Percentiles rank a stretch among this genome's conserved stretches.
Evolutionary conservation across 2,888 invertebrate genomes (phyloP).

Genomic region (Sisyra terminalis): DNA sequence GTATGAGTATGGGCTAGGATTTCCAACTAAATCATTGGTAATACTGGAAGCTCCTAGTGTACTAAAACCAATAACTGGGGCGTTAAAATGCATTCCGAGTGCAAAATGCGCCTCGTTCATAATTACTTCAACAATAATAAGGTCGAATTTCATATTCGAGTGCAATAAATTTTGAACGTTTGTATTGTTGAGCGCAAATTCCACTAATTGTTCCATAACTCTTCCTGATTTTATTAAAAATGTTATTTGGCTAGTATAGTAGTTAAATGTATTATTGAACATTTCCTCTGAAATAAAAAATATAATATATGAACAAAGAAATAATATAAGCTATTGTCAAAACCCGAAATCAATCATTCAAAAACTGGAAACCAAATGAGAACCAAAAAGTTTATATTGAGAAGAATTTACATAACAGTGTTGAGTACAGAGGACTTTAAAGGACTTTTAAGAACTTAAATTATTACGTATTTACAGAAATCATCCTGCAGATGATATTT

Average conservation of each 20-base stretch:
- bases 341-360: too few species aligned
- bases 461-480: too few species aligned
- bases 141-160: constrained; percentile 25
- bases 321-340: too few species aligned
- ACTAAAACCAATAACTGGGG: constrained; percentile 24
- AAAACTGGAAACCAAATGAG: too few species aligned
- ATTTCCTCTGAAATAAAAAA: not conserved
- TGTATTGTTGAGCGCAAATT: constrained; percentile 1
- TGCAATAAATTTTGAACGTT: constrained; percentile 16
- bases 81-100: constrained; percentile 22
- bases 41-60: constrained; percentile 28
- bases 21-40: constrained; percentile 29
- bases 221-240: not conserved
- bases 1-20: constrained; percentile 30
- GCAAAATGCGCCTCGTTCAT: constrained; percentile 30
- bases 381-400: too few species aligned
- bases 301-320: too few species aligned
- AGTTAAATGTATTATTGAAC: not conserved
- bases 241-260: too few species aligned
- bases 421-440: too few species aligned
- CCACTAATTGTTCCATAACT: not conserved
- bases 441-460: too few species aligned
- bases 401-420: too few species aligned
- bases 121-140: constrained; percentile 29
- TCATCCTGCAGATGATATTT: too few species aligned